Evolutionary conservation across 2,888 invertebrate genomes (phyloP), one percentile per base, ranked within the genome.

Genomic region (Epirrhoe alternata): DNA sequence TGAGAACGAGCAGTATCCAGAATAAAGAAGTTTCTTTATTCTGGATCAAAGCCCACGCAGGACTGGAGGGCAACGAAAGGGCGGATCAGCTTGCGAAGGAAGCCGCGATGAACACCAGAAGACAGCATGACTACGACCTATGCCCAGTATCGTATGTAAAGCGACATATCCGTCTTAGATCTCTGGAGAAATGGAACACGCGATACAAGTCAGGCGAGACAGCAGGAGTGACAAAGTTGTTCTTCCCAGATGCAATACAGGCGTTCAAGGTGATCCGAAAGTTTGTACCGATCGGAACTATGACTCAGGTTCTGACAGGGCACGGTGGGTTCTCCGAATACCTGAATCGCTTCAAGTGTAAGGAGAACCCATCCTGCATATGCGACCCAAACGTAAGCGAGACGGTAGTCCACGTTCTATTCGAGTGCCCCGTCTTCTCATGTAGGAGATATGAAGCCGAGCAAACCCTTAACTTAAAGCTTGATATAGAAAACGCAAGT

Each of bases 1-100:
- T 54, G 1, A 33, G 3, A 7, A 3, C 10, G 10, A 35, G 35
- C 10, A 47, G 10, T n/a, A 14, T 47, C n/a, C 47, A n/a, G 5
- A 14, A 47, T 14, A 14, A n/a, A 5, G 47, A 16, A 47, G n/a
- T 16, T 3, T 24, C 24, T 24, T 24, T 24, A 24, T 24, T 24
- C 24, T 24, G 24, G 24, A 24, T 24, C 24, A 47, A 16, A 16
- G 53, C 53, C 14, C 53, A 33, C 53, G 33, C 35, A 14, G 52
- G 52, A 6, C 31, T 52, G 52, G 52, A 14, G 33, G 31, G 52
- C 6, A 52, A 52, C 33, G 33, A 33, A 33, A 33, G 33, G 33
- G 33, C 33, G 3, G 33, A 33, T 5, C 33, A 33, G 7, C 33
- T 33, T 5, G 33, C 33, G 33, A 33, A 33, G 7, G 33, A 33